Evolutionary conservation across 1,140 invertebrate genomes (phyloP), one percentile per base, ranked within the genome.

Genomic region (Drosophila santomea): DNA sequence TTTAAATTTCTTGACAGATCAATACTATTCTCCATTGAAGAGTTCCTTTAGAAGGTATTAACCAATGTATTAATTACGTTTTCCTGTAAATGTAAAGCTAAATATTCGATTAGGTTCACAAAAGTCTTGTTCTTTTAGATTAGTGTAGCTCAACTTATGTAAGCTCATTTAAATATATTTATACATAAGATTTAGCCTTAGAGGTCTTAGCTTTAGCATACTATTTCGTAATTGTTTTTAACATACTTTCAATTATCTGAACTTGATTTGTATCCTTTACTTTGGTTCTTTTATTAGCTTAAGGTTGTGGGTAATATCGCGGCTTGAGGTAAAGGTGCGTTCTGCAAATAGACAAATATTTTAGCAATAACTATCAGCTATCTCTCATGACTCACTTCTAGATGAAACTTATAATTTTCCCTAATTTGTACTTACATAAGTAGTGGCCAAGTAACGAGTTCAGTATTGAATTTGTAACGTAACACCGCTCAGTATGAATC

Each of bases 281-380:
- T 78, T 71, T 75, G 64, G 62, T 73, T 80, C 72, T 78, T 78
- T 80, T 61, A 90, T 89, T 90, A 89, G 84, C 84, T 69, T 89
- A 90, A 89, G 85, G 85, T 89, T 89, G 44, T 89, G 84, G 84
- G 85, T 89, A 84, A 74, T 90, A 59, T 90, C 84, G 64, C 80
- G 80, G 71, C 84, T 89, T 80, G 84, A 84, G 84, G 84, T 89
- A 78, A 89, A 90, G 85, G 85, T 89, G 85, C 84, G 84, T 90
- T 66, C 44, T 69, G 79, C 62, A 50, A 35, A 71, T 69, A 83
- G 74, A 64, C 23, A 35, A 57, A 32, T 60, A 67, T 28, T 20
- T 8, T 50, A 43, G 57, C 41, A 36, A 20, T 54, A 75, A 74
- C 55, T 20, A 20, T 51, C 51, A 74, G 47, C 39, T 28, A 69